Conservation (phyloP, 2,888 invertebrate genomes). For the Byasa hedistus region DNA sequence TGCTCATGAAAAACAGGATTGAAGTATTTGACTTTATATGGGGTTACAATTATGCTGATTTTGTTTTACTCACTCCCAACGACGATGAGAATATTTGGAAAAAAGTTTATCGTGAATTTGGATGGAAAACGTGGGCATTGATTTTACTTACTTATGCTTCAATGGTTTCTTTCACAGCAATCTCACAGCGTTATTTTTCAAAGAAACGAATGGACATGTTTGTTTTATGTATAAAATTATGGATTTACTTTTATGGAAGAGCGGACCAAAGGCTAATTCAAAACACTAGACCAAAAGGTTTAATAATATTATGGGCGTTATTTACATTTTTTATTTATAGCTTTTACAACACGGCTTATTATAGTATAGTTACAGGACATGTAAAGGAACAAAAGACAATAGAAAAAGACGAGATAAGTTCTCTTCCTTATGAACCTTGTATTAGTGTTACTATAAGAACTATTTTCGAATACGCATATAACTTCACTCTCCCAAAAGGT, state of each 20-base stretch:
- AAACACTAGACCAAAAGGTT: constrained; percentile 41
- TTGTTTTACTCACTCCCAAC: constrained; percentile 47
- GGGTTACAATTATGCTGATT: constrained; percentile 49
- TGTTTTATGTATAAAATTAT: constrained; percentile 43
- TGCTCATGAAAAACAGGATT: constrained; percentile 50
- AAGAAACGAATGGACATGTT: constrained; percentile 35
- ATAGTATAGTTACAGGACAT: constrained; percentile 51
- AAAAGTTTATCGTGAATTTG: constrained; percentile 52
- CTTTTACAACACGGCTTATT: constrained; percentile 58
- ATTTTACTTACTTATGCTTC: constrained; percentile 43
- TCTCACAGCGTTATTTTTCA: constrained; percentile 33
- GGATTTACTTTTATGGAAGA: constrained; percentile 53
- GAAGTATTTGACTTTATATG: constrained; percentile 53
- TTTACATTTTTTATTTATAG: constrained; percentile 56
- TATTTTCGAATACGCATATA: constrained; percentile 47
- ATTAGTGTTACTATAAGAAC: constrained; percentile 43
- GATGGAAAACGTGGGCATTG: constrained; percentile 46
- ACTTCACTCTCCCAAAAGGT: constrained; percentile 45
- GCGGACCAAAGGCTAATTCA: constrained; percentile 42
- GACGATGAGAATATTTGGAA: constrained; percentile 46
- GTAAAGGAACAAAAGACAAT: constrained; percentile 39
- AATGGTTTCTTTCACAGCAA: constrained; percentile 36
- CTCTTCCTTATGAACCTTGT: constrained; percentile 49
- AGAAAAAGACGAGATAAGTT: constrained; percentile 39
- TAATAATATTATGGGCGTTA: constrained; percentile 56